phyloP scores from a whole-genome alignment of 2,888 invertebrate species.

The Tricholauxania praeusta region DNA sequence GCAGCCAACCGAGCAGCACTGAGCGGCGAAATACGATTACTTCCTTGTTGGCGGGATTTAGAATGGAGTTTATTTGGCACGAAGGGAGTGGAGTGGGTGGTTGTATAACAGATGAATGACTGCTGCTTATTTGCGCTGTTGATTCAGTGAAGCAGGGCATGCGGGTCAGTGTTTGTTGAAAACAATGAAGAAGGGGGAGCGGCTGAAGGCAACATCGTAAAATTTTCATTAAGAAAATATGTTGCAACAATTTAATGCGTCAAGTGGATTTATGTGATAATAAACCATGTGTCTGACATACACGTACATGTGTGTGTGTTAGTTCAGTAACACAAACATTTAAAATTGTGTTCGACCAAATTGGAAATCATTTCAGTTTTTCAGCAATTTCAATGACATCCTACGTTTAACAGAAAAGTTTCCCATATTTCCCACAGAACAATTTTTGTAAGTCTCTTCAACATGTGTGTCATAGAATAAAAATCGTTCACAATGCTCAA shows the following conservation, averaged over 20 bases:
- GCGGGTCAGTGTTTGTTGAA: background rate
- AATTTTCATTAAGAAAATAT: constrained; percentile 56
- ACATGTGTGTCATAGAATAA: too few species aligned
- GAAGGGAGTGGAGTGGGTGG: background rate
- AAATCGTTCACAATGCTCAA: too few species aligned
- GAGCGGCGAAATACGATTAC: too few species aligned
- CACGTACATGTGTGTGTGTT: constrained; percentile 1
- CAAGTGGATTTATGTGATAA: constrained; percentile 47
- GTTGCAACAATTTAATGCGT: constrained; percentile 50
- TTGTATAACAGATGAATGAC: background rate
- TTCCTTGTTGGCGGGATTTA: background rate
- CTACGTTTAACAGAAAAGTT: too few species aligned
- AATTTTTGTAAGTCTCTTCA: too few species aligned
- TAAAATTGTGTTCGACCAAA: background rate
- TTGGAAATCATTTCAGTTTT: too few species aligned
- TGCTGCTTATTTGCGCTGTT: background rate
- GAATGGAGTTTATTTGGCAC: background rate
- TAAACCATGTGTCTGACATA: constrained; percentile 29
- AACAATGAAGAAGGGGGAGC: background rate
- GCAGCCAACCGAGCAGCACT: background rate
- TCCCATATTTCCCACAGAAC: too few species aligned
- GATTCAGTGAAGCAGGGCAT: background rate
- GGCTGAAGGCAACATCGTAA: constrained; percentile 45
- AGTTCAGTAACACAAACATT: background rate
- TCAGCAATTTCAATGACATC: too few species aligned